phyloP scores from a whole-genome alignment of 2,888 invertebrate genomes.

The Minunthozetes semirufus region DNA sequence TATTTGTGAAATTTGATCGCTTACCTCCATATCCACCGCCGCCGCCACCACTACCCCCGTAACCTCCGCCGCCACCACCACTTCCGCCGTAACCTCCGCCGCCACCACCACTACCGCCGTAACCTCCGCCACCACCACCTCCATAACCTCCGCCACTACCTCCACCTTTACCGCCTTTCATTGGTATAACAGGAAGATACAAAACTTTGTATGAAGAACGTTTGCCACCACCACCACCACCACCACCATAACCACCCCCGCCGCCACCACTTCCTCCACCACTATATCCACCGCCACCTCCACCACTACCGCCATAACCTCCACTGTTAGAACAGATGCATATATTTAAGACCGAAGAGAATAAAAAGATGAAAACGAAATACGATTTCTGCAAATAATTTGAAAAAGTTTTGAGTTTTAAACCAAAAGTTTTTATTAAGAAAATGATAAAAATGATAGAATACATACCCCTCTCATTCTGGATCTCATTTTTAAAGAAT shows the following conservation, averaged over 20 bases:
- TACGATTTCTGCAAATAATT: too few relatives aligned
- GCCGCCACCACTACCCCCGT: conserved; percentile 12
- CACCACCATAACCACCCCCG: neutral
- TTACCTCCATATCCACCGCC: conserved; percentile 30
- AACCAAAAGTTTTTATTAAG: too few relatives aligned
- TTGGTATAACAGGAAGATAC: conserved; percentile 30
- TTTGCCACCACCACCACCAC: conserved; percentile 18
- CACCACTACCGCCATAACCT: neutral
- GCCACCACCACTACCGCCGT: neutral
- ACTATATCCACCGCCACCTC: neutral
- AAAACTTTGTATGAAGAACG: conserved; percentile 27
- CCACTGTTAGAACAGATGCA: neutral
- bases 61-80: conserved; percentile 20
- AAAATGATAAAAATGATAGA: too few relatives aligned
- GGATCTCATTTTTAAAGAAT: too few relatives aligned
- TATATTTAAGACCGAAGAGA: too few relatives aligned
- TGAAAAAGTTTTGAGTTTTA: too few relatives aligned
- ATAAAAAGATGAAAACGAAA: too few relatives aligned
- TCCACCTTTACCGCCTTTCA: conserved; percentile 19
- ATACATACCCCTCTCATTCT: too few relatives aligned
- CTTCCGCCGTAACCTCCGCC: conserved; percentile 23
- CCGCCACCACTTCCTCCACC: neutral
- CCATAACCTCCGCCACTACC: conserved; percentile 13
- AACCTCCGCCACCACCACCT: conserved; percentile 21
- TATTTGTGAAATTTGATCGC: too few relatives aligned